Evolutionary conservation across 23 tunicate genomes (phyloP).

Genomic region (Botrylloides violaceus): DNA sequence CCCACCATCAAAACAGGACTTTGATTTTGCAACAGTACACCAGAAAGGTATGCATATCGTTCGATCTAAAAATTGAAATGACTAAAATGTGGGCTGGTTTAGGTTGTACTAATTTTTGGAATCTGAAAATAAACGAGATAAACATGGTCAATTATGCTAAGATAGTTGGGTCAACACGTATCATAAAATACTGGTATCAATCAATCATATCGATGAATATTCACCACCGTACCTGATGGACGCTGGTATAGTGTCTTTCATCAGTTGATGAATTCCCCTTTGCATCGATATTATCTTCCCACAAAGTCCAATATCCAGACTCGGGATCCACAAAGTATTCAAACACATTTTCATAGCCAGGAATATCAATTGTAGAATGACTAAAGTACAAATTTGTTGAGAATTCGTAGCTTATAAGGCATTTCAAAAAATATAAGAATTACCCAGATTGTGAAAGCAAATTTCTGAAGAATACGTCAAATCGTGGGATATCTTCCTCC

Average conservation of each 20-base stretch:
- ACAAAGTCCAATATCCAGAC: conserved; percentile 46
- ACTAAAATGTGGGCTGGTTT: too few relatives aligned
- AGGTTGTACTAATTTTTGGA: too few relatives aligned
- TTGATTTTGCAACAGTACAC: conserved; percentile 28
- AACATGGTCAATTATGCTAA: too few relatives aligned
- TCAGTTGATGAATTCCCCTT: conserved; percentile 29
- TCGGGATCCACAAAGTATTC: conserved; percentile 88
- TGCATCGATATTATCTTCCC: conserved; percentile 83
- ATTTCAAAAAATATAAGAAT: background rate
- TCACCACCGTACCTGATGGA: conserved; percentile 64
- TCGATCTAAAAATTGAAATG: conserved; percentile 40
- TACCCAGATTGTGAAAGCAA: conserved; percentile 31
- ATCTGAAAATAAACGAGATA: too few relatives aligned
- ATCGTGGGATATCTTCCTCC: conserved; percentile 42
- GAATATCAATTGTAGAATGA: conserved; percentile 38
- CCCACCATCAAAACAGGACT: conserved; percentile 61
- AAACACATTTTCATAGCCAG: conserved; percentile 68
- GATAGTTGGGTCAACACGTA: too few relatives aligned
- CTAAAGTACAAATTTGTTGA: background rate
- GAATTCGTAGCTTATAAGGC: background rate
- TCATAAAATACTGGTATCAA: too few relatives aligned
- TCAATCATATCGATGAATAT: too few relatives aligned
- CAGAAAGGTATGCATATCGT: conserved; percentile 42
- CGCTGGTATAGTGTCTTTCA: conserved; percentile 31
- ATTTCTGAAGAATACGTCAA: conserved; percentile 54